phyloP scores from a whole-genome alignment of 1,140 invertebrate genomes.

The Bombus cullumanus region DNA sequence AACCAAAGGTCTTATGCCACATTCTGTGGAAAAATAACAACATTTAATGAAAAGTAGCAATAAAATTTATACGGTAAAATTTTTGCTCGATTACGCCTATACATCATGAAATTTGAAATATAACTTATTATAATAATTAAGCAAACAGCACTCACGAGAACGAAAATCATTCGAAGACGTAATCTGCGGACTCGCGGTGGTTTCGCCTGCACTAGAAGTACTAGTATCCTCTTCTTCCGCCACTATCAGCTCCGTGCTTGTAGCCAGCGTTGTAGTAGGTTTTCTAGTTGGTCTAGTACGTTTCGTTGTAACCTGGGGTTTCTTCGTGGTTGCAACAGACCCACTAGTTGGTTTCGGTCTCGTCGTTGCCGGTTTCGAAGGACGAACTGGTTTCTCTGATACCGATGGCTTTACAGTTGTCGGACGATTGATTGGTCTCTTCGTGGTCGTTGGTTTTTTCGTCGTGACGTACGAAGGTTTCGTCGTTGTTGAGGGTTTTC shows the following conservation, averaged over 20 bases:
- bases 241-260: conserved; percentile 55
- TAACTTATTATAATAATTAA: not conserved
- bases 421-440: conserved; percentile 67
- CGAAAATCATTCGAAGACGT: conserved; percentile 65
- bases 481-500: conserved; percentile 64
- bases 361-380: conserved; percentile 71
- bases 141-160: conserved; percentile 64
- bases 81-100: not conserved
- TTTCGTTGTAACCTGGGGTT: conserved; percentile 74
- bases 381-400: conserved; percentile 78
- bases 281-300: conserved; percentile 73
- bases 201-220: conserved; percentile 12
- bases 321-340: conserved; percentile 73
- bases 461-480: conserved; percentile 49
- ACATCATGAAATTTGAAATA: not conserved
- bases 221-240: conserved; percentile 51
- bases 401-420: conserved; percentile 76
- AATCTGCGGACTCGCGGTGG: conserved; percentile 39
- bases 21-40: conserved; percentile 85
- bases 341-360: conserved; percentile 74
- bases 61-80: not conserved
- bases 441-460: conserved; percentile 69
- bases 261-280: conserved; percentile 68
- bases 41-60: too few relatives aligned
- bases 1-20: conserved; percentile 91